Evolutionary conservation across 2,888 invertebrate genomes (phyloP), one percentile per base, ranked within the genome.

Genomic region (Mactromeris polynyma): DNA sequence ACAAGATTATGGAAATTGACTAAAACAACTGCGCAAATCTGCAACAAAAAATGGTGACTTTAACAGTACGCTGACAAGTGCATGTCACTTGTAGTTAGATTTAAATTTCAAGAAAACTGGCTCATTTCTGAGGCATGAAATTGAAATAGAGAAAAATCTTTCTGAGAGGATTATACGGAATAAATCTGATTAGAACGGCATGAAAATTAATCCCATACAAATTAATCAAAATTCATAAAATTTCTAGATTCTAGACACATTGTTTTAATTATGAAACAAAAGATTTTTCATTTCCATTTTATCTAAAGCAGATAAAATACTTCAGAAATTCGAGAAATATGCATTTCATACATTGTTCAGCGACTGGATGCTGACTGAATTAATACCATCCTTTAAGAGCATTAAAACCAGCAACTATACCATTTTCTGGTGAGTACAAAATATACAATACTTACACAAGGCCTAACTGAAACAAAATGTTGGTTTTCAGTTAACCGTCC

Each of bases 41-140:
- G 85, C 80, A 81, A 81, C 85, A 88, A 88, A 88, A 81, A 79
- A 86, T 38, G 40, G 64, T 78, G 77, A 84, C 81, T 91, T 88
- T 89, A 91, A 89, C 86, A 82, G 85, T 84, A 38, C 79, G 84
- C 88, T 89, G 91, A 91, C 91, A 91, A 89, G 88, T 81, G 81
- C 84, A 83, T 86, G 91, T 88, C 91, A 89, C 58, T 79, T 82
- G 54, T 85, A 83, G 89, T 91, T 88, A 87, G 91, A 85, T 91
- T 91, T 91, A 91, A 91, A 89, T 91, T 89, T 89, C 87, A 86
- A 87, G 83, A 78, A 87, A 83, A 87, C 83, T 83, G 42, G 46
- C 69, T 83, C 69, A 83, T 31, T 83, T 83, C 83, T 42, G 83
- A 46, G 19, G 83, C 83, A 83, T 73, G 83, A 83, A 73, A 83